These are phyloP conservation scores for Malacoraja senta DNA, from an alignment of 2,797 vertebrate species.

Conservation along the genomic window DNA sequence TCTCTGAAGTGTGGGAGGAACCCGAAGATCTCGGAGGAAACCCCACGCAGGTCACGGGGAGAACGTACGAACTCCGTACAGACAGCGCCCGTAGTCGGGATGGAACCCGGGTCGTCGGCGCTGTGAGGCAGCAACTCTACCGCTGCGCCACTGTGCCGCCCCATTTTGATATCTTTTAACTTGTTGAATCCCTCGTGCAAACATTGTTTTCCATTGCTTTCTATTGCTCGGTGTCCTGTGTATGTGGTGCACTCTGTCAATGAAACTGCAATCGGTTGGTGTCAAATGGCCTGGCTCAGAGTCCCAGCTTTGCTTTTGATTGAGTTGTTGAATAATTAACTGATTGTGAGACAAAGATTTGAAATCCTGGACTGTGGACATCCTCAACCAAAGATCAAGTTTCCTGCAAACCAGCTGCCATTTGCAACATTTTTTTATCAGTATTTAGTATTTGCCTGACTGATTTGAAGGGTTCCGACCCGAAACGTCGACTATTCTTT, in stretches of 20 bases:
- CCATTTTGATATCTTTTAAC: neutral
- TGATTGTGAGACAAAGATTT: too few relatives aligned
- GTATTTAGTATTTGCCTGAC: neutral
- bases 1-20: too few relatives aligned
- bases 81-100: too few relatives aligned
- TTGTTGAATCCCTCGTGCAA: neutral
- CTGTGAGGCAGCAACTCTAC: too few relatives aligned
- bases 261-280: neutral
- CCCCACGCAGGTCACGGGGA: too few relatives aligned
- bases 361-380: neutral
- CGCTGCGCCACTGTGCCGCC: too few relatives aligned
- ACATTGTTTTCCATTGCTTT: neutral
- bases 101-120: too few relatives aligned
- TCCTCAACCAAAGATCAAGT: neutral
- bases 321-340: conserved; percentile 21
- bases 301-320: neutral
- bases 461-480: neutral
- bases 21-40: too few relatives aligned
- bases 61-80: too few relatives aligned
- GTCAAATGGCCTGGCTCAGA: conserved; percentile 18
- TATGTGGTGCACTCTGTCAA: neutral
- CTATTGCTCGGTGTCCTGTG: neutral
- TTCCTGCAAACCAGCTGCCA: neutral
- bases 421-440: neutral
- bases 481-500: too few relatives aligned